Conservation (phyloP, 1,140 invertebrate genomes). For the Babylonia areolata region DNA sequence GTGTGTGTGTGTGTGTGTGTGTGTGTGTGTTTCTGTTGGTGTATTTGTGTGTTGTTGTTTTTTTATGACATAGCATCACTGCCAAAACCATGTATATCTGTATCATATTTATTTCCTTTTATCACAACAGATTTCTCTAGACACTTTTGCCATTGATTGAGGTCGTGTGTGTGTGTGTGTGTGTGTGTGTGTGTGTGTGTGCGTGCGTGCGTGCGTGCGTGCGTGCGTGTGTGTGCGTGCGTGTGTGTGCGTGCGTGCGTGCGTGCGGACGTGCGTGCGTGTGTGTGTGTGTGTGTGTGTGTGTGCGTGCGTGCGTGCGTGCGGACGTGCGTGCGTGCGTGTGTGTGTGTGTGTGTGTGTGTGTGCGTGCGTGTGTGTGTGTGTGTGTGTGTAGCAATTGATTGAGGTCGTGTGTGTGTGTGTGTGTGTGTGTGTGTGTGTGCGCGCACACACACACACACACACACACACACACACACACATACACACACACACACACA, state of each 20-base stretch:
- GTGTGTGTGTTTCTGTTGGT: too few relatives aligned
- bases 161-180: background rate
- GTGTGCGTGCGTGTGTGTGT: too few relatives aligned
- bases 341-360: too few relatives aligned
- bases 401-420: too few relatives aligned
- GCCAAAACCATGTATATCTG: background rate
- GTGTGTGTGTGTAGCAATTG: too few relatives aligned
- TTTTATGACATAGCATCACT: background rate
- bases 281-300: background rate
- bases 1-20: background rate
- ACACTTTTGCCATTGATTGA: too few relatives aligned
- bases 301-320: too few relatives aligned
- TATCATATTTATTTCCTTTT: background rate
- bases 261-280: background rate
- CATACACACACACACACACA: background rate
- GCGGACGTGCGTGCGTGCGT: too few relatives aligned
- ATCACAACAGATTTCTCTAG: too few relatives aligned
- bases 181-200: background rate
- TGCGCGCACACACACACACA: constrained; percentile 1
- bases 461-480: constrained; percentile 3
- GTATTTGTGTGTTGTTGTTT: too few relatives aligned
- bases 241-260: background rate
- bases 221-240: background rate
- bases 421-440: too few relatives aligned
- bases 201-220: background rate